These are phyloP conservation scores for Acrobasis repandana DNA, from an alignment of 2,888 invertebrate species.

Conservation along the genomic window DNA sequence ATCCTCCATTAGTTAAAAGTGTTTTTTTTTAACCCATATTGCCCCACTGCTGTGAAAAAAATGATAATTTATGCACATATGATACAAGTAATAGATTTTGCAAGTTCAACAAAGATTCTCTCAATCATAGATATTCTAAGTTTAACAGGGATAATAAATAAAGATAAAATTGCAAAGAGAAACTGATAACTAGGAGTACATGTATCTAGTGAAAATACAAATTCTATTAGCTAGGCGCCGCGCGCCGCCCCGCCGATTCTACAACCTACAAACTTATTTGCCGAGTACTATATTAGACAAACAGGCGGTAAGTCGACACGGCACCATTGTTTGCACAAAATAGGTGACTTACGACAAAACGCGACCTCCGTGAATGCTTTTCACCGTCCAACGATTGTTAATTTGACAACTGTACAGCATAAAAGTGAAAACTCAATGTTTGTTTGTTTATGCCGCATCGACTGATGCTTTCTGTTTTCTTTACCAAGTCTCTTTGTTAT, in stretches of 20 bases:
- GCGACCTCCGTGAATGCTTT: constrained; percentile 51
- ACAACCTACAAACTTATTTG: constrained; percentile 25
- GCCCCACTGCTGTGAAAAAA: too few relatives aligned
- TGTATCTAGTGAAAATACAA: neutral
- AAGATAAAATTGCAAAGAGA: neutral
- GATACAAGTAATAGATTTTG: too few relatives aligned
- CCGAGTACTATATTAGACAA: constrained; percentile 14
- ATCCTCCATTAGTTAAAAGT: too few relatives aligned
- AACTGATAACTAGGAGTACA: neutral
- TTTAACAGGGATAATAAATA: too few relatives aligned
- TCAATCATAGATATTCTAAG: too few relatives aligned
- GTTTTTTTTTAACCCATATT: too few relatives aligned
- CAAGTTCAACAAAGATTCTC: too few relatives aligned
- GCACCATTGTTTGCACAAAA: constrained; percentile 59
- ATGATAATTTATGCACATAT: too few relatives aligned
- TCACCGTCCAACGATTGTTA: constrained; percentile 54
- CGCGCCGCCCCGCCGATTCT: neutral
- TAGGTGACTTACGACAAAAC: constrained; percentile 53
- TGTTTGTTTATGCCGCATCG: constrained; percentile 1
- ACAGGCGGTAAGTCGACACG: constrained; percentile 31
- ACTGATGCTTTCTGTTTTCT: neutral
- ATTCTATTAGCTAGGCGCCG: neutral
- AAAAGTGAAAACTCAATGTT: constrained; percentile 57
- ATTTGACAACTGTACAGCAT: constrained; percentile 52
- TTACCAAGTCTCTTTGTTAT: neutral